A percentile compares a stretch with the other conserved stretches of the same genome.
These are phyloP conservation scores for Gambusia yucatana DNA, from an alignment of 2,797 vertebrate species.

Conservation along the genomic window DNA sequence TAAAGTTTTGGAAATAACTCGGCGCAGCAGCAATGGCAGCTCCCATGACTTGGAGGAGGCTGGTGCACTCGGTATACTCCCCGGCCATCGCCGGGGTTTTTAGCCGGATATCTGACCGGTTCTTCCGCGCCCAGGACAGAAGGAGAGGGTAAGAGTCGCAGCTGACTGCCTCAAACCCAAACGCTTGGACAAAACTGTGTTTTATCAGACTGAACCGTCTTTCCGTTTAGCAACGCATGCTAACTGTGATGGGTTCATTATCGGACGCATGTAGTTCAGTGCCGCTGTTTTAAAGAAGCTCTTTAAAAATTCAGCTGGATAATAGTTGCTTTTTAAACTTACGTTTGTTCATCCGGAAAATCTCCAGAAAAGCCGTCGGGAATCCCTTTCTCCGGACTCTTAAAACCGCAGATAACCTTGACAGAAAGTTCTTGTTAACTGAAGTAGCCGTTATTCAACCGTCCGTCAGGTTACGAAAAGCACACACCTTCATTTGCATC, in stretches of 20 bases:
- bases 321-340: neutral
- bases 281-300: too few relatives aligned
- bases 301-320: neutral
- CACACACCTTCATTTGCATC: neutral
- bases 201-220: neutral
- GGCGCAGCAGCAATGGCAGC: constrained; percentile 78
- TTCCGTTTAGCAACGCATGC: neutral
- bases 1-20: constrained; percentile 77
- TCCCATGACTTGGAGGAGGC: constrained; percentile 82
- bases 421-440: neutral
- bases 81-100: constrained; percentile 79
- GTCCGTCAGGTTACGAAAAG: neutral
- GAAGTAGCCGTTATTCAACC: neutral
- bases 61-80: constrained; percentile 74
- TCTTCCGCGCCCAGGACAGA: constrained; percentile 78
- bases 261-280: neutral
- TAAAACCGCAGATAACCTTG: constrained; percentile 16
- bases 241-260: constrained; percentile 19
- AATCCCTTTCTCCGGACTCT: neutral
- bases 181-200: neutral
- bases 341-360: neutral
- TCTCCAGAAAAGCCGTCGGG: neutral
- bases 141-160: constrained; percentile 76
- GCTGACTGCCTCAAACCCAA: neutral
- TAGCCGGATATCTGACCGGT: constrained; percentile 76